A percentile compares a stretch with the other conserved stretches of the same genome.
These are phyloP conservation scores for Tragopan temminckii DNA, from an alignment of 2,797 vertebrate genomes.

Conservation along the genomic window DNA sequence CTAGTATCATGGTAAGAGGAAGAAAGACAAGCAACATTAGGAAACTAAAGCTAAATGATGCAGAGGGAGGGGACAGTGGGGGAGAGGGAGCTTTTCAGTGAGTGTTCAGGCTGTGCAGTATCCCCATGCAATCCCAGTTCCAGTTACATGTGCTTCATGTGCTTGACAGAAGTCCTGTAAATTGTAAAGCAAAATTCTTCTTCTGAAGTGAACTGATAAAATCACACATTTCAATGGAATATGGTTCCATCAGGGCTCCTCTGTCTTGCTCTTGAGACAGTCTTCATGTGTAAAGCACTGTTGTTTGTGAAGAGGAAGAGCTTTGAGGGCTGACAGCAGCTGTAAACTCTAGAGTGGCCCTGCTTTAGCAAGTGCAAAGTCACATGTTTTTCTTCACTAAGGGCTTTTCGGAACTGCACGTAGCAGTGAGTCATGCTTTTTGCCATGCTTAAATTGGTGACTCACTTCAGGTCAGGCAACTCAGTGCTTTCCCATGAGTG, in stretches of 20 bases:
- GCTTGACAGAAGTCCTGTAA: slow-evolving; percentile 23
- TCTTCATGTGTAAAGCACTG: slow-evolving; percentile 72
- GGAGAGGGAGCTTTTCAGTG: neutral
- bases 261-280: slow-evolving; percentile 74
- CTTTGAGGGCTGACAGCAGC: slow-evolving; percentile 63
- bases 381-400: slow-evolving; percentile 71
- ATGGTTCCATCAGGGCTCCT: slow-evolving; percentile 61
- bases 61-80: neutral
- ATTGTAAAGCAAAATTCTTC: slow-evolving; percentile 53
- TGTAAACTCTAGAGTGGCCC: slow-evolving; percentile 73
- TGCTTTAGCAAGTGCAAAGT: slow-evolving; percentile 70
- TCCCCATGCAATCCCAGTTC: neutral
- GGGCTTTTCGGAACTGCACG: slow-evolving; percentile 45
- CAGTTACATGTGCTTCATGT: neutral
- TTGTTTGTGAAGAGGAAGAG: slow-evolving; percentile 75
- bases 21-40: neutral
- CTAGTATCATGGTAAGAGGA: slow-evolving; percentile 24
- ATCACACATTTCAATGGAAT: slow-evolving; percentile 51
- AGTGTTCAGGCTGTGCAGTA: neutral
- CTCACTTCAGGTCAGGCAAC: slow-evolving; percentile 41
- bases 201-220: slow-evolving; percentile 68
- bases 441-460: slow-evolving; percentile 47
- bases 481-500: neutral
- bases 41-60: slow-evolving; percentile 18
- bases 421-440: slow-evolving; percentile 59